A percentile compares a stretch with the other conserved stretches of the same genome.
phyloP scores from a whole-genome alignment of 2,113 vertebrate genomes.

The Eurystomus gularis region DNA sequence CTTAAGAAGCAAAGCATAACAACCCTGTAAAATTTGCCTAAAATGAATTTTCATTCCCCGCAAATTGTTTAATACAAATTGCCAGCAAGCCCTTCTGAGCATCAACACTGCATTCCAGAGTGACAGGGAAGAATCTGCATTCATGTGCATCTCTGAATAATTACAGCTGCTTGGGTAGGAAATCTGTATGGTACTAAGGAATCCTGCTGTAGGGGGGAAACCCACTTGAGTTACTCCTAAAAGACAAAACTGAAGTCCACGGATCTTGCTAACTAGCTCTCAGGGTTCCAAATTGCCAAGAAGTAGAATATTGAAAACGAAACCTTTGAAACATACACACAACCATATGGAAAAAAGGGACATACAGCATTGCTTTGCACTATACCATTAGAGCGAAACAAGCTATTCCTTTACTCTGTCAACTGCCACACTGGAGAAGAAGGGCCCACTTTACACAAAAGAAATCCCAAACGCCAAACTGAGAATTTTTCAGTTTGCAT shows the following conservation, averaged over 20 bases:
- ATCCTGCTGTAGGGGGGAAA: background rate
- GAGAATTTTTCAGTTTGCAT: background rate
- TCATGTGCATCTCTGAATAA: conserved; percentile 61
- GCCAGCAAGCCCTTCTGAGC: conserved; percentile 27
- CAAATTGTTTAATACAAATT: conserved; percentile 33
- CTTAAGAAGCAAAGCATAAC: conserved; percentile 6
- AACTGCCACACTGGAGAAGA: background rate
- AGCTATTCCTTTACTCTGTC: background rate
- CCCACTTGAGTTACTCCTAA: background rate
- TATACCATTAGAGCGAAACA: background rate
- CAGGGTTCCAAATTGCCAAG: background rate
- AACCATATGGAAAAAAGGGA: background rate
- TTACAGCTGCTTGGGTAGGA: conserved; percentile 53
- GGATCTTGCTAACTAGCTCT: background rate
- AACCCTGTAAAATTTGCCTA: conserved; percentile 27
- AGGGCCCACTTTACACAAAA: background rate
- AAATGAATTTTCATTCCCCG: conserved; percentile 41
- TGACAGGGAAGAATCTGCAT: conserved; percentile 48
- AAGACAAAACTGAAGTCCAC: background rate
- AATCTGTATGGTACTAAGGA: background rate
- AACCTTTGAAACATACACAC: background rate
- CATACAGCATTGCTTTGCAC: background rate
- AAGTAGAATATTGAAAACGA: background rate
- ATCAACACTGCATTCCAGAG: conserved; percentile 50
- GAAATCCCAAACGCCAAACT: background rate